These are phyloP conservation scores for Oostethus manadensis DNA, from an alignment of 2,113 vertebrate species.

Conservation along the genomic window DNA sequence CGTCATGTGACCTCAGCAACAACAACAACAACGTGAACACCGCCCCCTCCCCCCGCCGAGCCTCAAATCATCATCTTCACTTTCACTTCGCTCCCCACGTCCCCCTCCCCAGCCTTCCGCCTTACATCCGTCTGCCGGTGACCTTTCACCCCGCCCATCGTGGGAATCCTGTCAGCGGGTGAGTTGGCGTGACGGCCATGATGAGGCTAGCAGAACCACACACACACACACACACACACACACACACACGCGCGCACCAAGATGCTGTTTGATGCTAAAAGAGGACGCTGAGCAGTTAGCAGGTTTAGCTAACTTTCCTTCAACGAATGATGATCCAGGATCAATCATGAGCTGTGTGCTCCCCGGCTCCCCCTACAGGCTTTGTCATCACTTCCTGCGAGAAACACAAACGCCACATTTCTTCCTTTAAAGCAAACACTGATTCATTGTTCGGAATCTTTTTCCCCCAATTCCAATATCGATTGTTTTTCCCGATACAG, in stretches of 20 bases:
- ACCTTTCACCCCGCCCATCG: constrained; percentile 65
- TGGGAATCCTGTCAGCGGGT: constrained; percentile 63
- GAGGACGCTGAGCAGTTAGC: neutral
- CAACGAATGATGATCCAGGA: no score
- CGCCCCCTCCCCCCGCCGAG: constrained; percentile 8
- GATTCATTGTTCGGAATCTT: no score
- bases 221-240: neutral
- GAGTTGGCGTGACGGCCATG: constrained; percentile 70
- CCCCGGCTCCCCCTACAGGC: no score
- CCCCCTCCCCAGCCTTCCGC: neutral
- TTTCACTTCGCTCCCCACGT: neutral
- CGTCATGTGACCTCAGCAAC: no score
- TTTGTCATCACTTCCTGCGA: no score
- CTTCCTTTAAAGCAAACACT: no score
- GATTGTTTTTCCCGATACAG: no score
- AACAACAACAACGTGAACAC: neutral
- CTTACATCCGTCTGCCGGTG: constrained; percentile 45
- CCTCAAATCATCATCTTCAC: neutral
- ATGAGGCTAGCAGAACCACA: constrained; percentile 70
- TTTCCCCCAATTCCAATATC: no score
- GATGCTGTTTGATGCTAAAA: no score
- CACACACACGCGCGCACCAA: constrained; percentile 60
- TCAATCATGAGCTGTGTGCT: no score
- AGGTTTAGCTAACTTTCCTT: no score
- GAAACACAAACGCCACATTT: no score